phyloP scores from a whole-genome alignment of 2,797 vertebrate species.

The Telmatherina bonti region DNA sequence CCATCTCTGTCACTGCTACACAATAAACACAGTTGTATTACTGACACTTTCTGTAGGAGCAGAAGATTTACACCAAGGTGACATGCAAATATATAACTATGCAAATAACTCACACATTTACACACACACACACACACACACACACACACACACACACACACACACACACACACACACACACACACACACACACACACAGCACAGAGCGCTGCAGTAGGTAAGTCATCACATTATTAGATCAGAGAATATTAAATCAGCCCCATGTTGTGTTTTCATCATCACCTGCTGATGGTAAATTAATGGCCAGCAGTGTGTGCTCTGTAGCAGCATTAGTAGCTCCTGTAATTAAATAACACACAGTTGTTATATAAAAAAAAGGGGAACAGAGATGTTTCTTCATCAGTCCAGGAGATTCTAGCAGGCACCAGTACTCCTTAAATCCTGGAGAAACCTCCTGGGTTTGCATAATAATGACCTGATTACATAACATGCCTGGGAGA shows the following conservation, averaged over 20 bases:
- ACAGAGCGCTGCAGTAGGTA: constrained; percentile 26
- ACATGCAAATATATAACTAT: constrained; percentile 32
- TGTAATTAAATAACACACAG: constrained; percentile 60
- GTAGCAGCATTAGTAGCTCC: constrained; percentile 31
- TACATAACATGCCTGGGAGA: constrained; percentile 23
- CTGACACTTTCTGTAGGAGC: constrained; percentile 18
- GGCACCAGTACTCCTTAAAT: constrained; percentile 39
- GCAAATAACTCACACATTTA: constrained; percentile 8
- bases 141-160: not conserved
- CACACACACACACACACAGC: not conserved
- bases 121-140: not conserved
- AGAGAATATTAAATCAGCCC: constrained; percentile 71
- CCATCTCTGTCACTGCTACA: constrained; percentile 50
- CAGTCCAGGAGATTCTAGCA: constrained; percentile 23
- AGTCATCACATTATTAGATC: constrained; percentile 62
- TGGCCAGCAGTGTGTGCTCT: constrained; percentile 50
- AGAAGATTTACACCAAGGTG: constrained; percentile 18
- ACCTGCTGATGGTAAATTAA: constrained; percentile 71
- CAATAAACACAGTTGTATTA: constrained; percentile 64
- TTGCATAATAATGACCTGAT: constrained; percentile 52
- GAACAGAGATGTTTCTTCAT: not conserved
- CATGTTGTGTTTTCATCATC: constrained; percentile 74
- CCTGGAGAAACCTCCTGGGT: constrained; percentile 38
- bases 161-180: not conserved
- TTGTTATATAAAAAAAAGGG: not conserved